Percentiles rank a stretch among this genome's conserved stretches.
These are phyloP conservation scores for Lasioglossum malachurum DNA, from an alignment of 2,888 invertebrate genomes.

Conservation along the genomic window DNA sequence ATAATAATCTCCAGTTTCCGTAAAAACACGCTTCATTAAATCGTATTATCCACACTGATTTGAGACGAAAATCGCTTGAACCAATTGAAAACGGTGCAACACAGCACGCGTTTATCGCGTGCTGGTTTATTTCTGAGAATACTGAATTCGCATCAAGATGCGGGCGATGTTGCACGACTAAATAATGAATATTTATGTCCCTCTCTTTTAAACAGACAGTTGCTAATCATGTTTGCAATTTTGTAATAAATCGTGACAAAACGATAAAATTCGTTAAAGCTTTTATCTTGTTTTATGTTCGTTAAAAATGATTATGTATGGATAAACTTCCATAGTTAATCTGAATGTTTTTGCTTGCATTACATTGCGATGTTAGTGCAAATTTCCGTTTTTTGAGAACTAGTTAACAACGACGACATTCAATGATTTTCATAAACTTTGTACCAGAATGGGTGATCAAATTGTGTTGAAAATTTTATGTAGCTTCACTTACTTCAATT, in stretches of 20 bases:
- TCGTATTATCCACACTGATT: background rate
- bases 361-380: background rate
- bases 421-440: no score
- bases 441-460: no score
- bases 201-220: background rate
- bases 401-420: background rate
- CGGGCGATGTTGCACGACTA: background rate
- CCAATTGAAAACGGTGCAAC: background rate
- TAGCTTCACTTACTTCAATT: no score
- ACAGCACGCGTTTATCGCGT: background rate
- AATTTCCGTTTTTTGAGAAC: background rate
- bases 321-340: background rate
- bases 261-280: background rate
- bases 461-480: no score
- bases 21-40: background rate
- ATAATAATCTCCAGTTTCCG: background rate
- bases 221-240: background rate
- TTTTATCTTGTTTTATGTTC: background rate
- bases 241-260: background rate
- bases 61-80: background rate
- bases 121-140: background rate
- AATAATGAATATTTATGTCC: background rate
- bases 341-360: background rate
- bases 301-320: background rate
- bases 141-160: background rate